These are phyloP conservation scores for Cosmopolites sordidus DNA, from an alignment of 2,888 invertebrate species.

Conservation along the genomic window DNA sequence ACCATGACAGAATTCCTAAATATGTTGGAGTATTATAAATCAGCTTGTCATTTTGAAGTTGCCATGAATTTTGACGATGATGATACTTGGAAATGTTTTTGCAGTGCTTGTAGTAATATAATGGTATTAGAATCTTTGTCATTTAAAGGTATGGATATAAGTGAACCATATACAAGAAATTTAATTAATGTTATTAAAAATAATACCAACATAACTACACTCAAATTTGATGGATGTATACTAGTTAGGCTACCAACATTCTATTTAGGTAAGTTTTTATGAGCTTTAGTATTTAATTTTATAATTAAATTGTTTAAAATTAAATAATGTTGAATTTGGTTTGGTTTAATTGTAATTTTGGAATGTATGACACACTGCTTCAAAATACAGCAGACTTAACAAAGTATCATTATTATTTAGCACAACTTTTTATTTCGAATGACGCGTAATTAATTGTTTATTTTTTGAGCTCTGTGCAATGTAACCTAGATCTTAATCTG, in stretches of 20 bases:
- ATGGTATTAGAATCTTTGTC: slow-evolving; percentile 37
- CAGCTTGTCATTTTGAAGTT: slow-evolving; percentile 40
- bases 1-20: slow-evolving; percentile 43
- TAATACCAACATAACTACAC: slow-evolving; percentile 38
- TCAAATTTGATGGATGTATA: slow-evolving; percentile 42
- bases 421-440: no score
- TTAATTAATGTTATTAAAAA: slow-evolving; percentile 38
- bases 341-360: no score
- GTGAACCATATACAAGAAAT: slow-evolving; percentile 39
- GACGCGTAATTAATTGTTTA: no score
- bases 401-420: no score
- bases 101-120: slow-evolving; percentile 38
- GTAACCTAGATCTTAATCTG: no score
- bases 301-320: no score
- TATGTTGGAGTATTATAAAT: slow-evolving; percentile 44
- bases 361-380: no score
- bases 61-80: slow-evolving; percentile 40
- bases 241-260: slow-evolving; percentile 40
- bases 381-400: no score
- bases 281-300: slow-evolving; percentile 17
- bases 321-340: no score
- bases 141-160: slow-evolving; percentile 40
- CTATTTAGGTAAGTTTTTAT: slow-evolving; percentile 41
- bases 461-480: no score
- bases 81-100: slow-evolving; percentile 42